Evolutionary conservation across 2,113 vertebrate genomes (phyloP).

Genomic region (Cryptotis parvus): DNA sequence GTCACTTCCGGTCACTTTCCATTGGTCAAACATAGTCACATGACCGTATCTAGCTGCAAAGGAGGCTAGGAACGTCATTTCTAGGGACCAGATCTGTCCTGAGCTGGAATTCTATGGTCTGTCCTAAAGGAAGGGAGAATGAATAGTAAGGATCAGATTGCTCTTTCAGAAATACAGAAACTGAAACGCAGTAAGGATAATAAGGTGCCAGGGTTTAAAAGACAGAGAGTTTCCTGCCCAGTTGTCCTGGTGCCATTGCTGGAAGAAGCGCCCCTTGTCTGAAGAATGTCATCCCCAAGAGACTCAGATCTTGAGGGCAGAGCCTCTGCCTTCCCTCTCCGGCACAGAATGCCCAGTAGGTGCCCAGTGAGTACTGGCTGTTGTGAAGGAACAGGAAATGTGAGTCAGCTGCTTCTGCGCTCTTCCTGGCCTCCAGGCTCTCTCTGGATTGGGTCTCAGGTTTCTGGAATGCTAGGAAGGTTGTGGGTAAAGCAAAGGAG

Average conservation of each 20-base stretch:
- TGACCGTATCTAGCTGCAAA: neutral
- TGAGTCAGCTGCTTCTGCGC: neutral
- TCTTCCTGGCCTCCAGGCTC: neutral
- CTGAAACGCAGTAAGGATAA: neutral
- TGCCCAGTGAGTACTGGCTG: neutral
- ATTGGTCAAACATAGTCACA: neutral
- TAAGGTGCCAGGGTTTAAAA: neutral
- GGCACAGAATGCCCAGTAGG: neutral
- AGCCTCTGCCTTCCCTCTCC: neutral
- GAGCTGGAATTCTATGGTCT: slow-evolving; percentile 12
- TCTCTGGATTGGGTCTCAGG: neutral
- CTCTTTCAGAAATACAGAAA: neutral
- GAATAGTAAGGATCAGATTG: neutral
- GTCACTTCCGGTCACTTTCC: neutral
- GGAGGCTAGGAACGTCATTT: neutral
- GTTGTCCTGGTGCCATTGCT: neutral
- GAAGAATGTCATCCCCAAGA: neutral
- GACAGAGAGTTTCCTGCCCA: neutral
- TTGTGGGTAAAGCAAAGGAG: neutral
- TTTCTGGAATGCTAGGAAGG: neutral
- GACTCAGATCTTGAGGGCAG: neutral
- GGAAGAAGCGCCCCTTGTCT: neutral
- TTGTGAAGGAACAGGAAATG: neutral
- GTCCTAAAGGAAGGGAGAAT: neutral
- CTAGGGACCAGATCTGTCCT: neutral